Evolutionary conservation across 1,140 invertebrate species (phyloP), one percentile per base, ranked within the genome.

Genomic region (Antheraea mylitta): DNA sequence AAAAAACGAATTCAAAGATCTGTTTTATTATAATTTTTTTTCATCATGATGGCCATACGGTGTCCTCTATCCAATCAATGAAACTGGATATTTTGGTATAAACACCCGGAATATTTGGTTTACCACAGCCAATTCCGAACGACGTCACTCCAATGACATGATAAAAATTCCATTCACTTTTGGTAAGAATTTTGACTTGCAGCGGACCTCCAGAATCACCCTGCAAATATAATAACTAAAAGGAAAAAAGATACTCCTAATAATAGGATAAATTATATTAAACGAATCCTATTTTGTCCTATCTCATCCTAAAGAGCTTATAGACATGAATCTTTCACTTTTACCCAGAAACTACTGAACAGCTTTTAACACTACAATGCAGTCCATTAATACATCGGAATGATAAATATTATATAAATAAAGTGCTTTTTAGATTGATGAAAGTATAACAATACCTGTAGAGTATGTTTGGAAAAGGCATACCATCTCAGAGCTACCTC

Each of bases 151-250:
- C 96, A 48, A 96, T 16, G 7, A 80, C 48, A 18, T 73, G 72
- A 66, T 83, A 70, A 36, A 83, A 73, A 19, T 74, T 79, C n/a
- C 75, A 19, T 10, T 42, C 18, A 58, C 42, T 62, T 48, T 69
- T 18, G 10, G 66, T 5, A 48, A 58, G 5, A 10, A 82, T 72
- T 30, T 71, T 75, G 18, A 83, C 75, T 75, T 87, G 83, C 2
- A 96, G 71, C n/a, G 96, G 95, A 38, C 96, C 96, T 42, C 96
- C 96, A 18, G 95, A 96, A 80, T 96, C 96, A 66, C 96, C 96
- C 92, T 96, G 94, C 81, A 87, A 83, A 58, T 61, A 68, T 71
- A 65, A 8, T 38, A n/a, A n/a, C 22, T 38, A n/a, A 7, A 2
- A 30, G 1, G 22, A 1, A 30, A 30, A 30, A 30, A 30, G 22